A percentile compares a stretch with the other conserved stretches of the same genome.
These are phyloP conservation scores for Mellivora capensis DNA, from an alignment of 2,113 vertebrate species.

Conservation along the genomic window DNA sequence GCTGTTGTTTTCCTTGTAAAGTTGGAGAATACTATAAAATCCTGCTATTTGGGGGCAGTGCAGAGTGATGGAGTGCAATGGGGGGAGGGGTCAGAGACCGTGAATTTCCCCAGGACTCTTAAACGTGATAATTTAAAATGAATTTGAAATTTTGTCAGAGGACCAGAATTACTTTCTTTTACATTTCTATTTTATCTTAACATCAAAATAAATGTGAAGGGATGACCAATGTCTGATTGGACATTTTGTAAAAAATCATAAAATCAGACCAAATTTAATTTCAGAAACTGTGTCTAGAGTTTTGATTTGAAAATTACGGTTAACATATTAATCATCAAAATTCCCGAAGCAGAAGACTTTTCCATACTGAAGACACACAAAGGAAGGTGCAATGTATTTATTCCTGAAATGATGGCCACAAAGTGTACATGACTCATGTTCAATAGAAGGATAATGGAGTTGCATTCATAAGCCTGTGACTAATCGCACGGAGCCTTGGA, in stretches of 20 bases:
- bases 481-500: not conserved
- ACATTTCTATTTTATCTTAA: not conserved
- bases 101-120: not conserved
- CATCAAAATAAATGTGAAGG: not conserved
- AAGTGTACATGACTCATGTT: not conserved
- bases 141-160: not conserved
- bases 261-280: not conserved
- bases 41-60: too few species aligned
- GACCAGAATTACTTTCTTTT: not conserved
- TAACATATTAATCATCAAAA: constrained; percentile 13
- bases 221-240: not conserved
- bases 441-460: not conserved
- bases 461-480: not conserved
- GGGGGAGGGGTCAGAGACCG: not conserved
- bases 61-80: not conserved
- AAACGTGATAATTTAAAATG: not conserved
- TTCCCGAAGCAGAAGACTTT: not conserved
- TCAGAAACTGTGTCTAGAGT: not conserved
- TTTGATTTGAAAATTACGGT: not conserved
- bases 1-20: not conserved
- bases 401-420: not conserved
- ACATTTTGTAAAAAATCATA: constrained; percentile 10
- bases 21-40: not conserved
- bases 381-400: not conserved
- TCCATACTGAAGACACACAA: not conserved